These are phyloP conservation scores for Arion vulgaris DNA, from an alignment of 1,140 invertebrate species.

Conservation along the genomic window DNA sequence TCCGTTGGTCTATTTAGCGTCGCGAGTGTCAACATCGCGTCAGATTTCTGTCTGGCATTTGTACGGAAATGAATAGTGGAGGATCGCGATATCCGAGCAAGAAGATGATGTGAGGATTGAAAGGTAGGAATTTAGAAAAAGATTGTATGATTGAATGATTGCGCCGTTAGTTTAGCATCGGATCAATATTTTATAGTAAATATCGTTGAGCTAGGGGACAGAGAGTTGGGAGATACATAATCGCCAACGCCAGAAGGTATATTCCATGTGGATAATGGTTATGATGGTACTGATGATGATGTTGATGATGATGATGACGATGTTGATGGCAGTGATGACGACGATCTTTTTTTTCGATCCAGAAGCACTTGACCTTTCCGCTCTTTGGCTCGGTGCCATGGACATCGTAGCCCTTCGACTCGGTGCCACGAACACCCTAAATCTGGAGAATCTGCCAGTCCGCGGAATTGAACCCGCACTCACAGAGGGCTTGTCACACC, in stretches of 20 bases:
- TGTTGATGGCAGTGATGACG: not conserved
- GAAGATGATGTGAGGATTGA: not conserved
- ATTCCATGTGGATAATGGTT: not conserved
- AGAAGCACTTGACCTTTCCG: no score
- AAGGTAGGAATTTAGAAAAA: not conserved
- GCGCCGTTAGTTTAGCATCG: not conserved
- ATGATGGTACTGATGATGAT: not conserved
- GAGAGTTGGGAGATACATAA: no score
- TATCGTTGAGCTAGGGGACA: not conserved
- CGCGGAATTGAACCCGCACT: no score
- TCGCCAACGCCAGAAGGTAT: no score
- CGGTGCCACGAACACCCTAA: no score
- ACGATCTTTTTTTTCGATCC: no score
- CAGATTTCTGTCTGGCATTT: constrained; percentile 11
- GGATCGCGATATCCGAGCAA: not conserved
- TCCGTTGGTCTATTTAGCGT: constrained; percentile 5
- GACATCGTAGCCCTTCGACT: no score
- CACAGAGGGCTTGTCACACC: no score
- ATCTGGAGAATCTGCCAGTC: no score
- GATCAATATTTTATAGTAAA: not conserved
- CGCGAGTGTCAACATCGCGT: not conserved
- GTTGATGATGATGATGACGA: not conserved
- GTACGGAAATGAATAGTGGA: constrained; percentile 6
- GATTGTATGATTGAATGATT: not conserved
- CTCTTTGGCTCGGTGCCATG: no score